Evolutionary conservation across 64 coral and sea anemone species (phyloP), one percentile per base, ranked within the genome.

Genomic region (Pocillopora damicornis): DNA sequence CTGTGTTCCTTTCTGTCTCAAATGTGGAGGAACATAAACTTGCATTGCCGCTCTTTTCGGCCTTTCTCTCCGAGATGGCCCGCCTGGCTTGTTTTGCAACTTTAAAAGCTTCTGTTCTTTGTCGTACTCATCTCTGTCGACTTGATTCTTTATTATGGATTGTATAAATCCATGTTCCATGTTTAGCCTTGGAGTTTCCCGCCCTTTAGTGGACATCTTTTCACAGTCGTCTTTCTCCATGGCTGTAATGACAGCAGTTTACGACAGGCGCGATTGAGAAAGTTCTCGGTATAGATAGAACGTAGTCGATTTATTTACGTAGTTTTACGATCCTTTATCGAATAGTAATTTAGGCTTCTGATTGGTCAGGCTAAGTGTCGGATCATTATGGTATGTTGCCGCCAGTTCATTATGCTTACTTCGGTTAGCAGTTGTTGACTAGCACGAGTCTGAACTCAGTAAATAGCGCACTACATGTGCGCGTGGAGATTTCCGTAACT

Each of bases 161-260:
- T 98, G 93, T 71, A 98, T 92, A 42, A 98, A 98, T 12, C 95
- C 95, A 34, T 98, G 95, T 61, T 91, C 83, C 92, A 94, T 94
- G 74, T 94, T 85, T 37, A 98, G 73, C 51, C 89, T 93, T 9
- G 90, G 90, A 15, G 73, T 69, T 13, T 86, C 79, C 20, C 76
- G 60, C 13, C 42, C 83, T 76, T 76, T 80, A 36, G 64, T n/a
- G 26, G 64, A 56, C 81, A 85, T 85, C 5, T 4, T 20, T 51
- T 51, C 42, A 7, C 42, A 51, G 7, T 51, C 42, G 2, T 51
- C 42, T 51, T 51, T 1, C 42, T 51, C 42, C 42, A 51, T 51
- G 30, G 42, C 42, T 51, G 3, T 0, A 4, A 51, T 51, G 42
- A 51, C 42, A 51, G 7, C 42, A 51, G 42, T 7, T 51, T 2